These are phyloP conservation scores for Echinarachnius parma DNA, from an alignment of 53 echinoderm and acorn worm species.

Conservation along the genomic window DNA sequence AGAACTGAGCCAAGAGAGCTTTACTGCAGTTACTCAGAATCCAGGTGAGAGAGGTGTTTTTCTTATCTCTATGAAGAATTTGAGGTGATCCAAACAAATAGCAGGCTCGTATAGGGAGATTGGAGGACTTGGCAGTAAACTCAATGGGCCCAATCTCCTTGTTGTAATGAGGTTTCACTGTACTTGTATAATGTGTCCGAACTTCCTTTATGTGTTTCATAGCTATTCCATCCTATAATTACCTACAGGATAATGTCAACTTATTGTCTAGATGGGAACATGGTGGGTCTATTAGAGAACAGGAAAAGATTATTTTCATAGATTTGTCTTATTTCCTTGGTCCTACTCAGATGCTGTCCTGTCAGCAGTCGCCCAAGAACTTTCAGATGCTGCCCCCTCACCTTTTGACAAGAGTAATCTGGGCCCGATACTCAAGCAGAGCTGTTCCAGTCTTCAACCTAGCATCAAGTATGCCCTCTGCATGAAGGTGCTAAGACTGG, in stretches of 20 bases:
- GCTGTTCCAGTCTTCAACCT: not conserved
- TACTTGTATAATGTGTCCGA: too few relatives aligned
- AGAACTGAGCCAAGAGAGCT: conserved; percentile 10
- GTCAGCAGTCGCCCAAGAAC: conserved; percentile 1
- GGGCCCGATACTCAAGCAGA: conserved; percentile 1
- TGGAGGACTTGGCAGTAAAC: too few relatives aligned
- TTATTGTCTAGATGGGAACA: too few relatives aligned
- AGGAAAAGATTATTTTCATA: not conserved
- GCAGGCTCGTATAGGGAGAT: too few relatives aligned
- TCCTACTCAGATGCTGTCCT: not conserved
- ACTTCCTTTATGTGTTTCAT: too few relatives aligned
- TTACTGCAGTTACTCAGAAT: conserved; percentile 38
- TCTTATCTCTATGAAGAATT: too few relatives aligned
- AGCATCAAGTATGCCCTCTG: conserved; percentile 44
- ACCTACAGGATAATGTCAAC: too few relatives aligned
- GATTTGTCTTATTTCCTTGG: not conserved
- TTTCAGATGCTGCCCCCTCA: not conserved
- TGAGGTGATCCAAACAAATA: too few relatives aligned
- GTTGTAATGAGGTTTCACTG: too few relatives aligned
- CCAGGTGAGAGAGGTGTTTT: conserved; percentile 61
- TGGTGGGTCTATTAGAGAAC: too few relatives aligned
- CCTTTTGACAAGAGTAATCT: conserved; percentile 4
- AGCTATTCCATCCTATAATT: too few relatives aligned
- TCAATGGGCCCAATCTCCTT: too few relatives aligned
- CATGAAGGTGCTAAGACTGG: conserved; percentile 51